Conservation (phyloP, 64 coral and sea anemone genomes). For the Montipora foliosa region DNA sequence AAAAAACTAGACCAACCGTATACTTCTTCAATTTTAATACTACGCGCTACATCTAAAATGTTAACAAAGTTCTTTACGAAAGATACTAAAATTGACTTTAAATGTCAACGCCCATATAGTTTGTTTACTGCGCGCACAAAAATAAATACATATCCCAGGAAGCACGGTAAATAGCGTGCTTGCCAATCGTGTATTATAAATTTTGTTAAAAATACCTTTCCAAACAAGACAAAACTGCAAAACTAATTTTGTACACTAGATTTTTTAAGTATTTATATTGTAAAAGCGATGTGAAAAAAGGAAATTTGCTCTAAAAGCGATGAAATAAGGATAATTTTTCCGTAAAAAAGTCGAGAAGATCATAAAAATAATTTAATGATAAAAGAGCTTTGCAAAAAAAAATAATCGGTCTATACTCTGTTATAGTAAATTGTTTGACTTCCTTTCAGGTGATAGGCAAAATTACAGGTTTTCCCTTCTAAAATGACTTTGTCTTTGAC, state of each 20-base stretch:
- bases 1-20: no score
- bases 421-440: background rate
- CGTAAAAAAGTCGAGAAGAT: background rate
- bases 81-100: conserved; percentile 71
- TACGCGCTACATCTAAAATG: background rate
- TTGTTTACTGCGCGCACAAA: conserved; percentile 18
- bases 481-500: background rate
- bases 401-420: conserved; percentile 28
- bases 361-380: conserved; percentile 24
- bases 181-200: background rate
- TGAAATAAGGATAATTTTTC: background rate
- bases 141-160: conserved; percentile 60
- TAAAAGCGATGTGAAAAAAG: background rate
- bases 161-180: background rate
- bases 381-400: background rate
- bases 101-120: background rate
- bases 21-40: conserved; percentile 10
- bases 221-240: background rate
- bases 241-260: background rate
- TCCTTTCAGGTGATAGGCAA: no score
- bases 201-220: conserved; percentile 9
- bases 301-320: background rate
- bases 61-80: conserved; percentile 76
- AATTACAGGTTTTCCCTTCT: no score
- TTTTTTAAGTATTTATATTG: conserved; percentile 15